phyloP scores from a whole-genome alignment of 2,113 vertebrate species.

The Saccopteryx bilineata region DNA sequence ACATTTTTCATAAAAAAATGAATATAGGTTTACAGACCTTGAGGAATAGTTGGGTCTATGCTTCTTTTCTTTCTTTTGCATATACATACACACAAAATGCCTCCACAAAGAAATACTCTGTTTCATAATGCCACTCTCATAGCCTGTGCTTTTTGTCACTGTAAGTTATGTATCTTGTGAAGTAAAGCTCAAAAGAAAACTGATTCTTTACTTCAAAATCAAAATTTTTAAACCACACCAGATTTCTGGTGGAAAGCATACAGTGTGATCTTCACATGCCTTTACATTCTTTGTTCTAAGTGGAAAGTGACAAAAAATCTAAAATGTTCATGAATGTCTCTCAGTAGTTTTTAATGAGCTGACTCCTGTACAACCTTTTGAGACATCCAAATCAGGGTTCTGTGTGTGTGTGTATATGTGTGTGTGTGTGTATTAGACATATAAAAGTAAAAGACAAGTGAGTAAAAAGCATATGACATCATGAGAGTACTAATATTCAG shows the following conservation, averaged over 20 bases:
- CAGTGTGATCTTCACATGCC: not conserved
- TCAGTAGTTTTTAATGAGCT: slow-evolving; percentile 32
- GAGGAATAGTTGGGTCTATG: not conserved
- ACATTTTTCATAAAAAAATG: not conserved
- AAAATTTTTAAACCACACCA: not conserved
- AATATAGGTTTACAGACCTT: not conserved
- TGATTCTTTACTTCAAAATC: not conserved
- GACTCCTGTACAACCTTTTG: not conserved
- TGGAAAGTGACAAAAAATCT: not conserved
- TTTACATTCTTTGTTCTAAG: not conserved
- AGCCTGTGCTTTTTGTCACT: not conserved
- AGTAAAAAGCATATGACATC: not conserved
- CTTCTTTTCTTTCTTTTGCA: not conserved
- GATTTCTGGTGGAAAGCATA: not conserved
- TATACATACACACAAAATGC: not conserved
- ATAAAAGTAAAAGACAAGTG: slow-evolving; percentile 34
- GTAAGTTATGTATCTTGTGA: not conserved
- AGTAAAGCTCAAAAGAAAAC: slow-evolving; percentile 30
- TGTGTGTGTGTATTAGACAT: not conserved
- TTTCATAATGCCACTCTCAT: not conserved
- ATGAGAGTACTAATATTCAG: slow-evolving; percentile 32
- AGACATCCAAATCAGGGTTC: not conserved
- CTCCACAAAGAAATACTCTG: not conserved
- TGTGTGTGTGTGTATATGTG: slow-evolving; percentile 15
- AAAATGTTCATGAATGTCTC: not conserved